Evolutionary conservation across 2,113 vertebrate species (phyloP).

Genomic region (Tupaia chinensis): DNA sequence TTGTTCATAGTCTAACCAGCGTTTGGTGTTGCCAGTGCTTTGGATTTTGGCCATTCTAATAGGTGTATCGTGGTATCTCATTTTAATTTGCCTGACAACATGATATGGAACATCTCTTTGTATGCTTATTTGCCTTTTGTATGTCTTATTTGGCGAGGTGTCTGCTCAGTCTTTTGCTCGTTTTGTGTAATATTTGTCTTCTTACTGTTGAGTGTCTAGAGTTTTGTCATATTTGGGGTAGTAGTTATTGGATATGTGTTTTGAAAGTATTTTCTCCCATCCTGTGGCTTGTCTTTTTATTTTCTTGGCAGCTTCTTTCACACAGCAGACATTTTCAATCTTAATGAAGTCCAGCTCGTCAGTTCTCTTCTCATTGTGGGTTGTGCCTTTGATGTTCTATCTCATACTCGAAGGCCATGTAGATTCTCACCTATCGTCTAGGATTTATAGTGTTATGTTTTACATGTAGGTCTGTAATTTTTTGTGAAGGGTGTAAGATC

Average conservation of each 20-base stretch:
- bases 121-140: neutral
- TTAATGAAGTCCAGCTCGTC: neutral
- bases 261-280: neutral
- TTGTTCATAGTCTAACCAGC: neutral
- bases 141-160: neutral
- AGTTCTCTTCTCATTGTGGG: neutral
- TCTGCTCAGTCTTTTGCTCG: neutral
- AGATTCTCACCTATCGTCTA: neutral
- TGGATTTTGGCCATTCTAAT: neutral
- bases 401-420: neutral
- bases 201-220: neutral
- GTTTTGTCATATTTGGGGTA: neutral
- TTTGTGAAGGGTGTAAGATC: neutral
- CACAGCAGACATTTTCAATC: constrained; percentile 23
- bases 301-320: neutral
- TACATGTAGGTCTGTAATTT: neutral
- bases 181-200: neutral
- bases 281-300: neutral
- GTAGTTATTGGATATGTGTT: neutral
- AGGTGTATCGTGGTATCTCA: neutral
- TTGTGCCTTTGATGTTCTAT: neutral
- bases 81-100: neutral
- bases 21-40: neutral
- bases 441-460: neutral
- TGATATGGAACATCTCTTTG: neutral